Evolutionary conservation across 2,797 vertebrate species (phyloP).

Genomic region (Chaenodraco wilsoni): DNA sequence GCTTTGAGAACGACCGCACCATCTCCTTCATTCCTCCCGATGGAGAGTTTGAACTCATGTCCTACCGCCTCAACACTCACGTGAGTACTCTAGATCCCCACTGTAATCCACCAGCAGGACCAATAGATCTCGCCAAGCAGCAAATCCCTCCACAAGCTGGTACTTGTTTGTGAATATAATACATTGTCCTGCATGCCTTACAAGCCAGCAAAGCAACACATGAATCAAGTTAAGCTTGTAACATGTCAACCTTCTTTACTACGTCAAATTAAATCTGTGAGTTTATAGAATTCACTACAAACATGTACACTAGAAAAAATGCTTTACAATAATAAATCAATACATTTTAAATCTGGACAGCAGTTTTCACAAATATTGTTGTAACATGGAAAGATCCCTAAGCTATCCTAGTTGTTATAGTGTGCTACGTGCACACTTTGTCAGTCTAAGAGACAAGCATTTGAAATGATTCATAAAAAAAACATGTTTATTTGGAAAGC

Average conservation of each 20-base stretch:
- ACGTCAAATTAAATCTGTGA: too few relatives aligned
- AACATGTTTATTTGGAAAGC: too few relatives aligned
- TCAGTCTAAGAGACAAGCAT: background rate
- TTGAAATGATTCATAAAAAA: background rate
- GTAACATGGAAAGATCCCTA: background rate
- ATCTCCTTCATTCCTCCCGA: constrained; percentile 96
- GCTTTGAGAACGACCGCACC: constrained; percentile 95
- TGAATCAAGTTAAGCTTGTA: background rate
- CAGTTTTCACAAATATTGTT: background rate
- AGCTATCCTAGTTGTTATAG: background rate
- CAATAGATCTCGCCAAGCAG: background rate
- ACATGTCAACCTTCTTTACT: too few relatives aligned
- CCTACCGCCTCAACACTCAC: constrained; percentile 93
- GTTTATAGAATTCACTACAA: too few relatives aligned
- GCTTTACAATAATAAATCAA: background rate
- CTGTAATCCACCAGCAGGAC: background rate
- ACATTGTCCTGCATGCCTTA: background rate
- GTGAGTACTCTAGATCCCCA: constrained; percentile 76
- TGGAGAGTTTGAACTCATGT: constrained; percentile 96
- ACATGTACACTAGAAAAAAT: too few relatives aligned
- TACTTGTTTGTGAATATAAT: background rate
- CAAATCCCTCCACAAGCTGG: background rate
- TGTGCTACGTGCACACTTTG: background rate
- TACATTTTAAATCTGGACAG: too few relatives aligned
- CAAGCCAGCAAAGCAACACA: background rate